Evolutionary conservation across 1,140 invertebrate species (phyloP), one percentile per base, ranked within the genome.

Genomic region (Fopius arisanus): DNA sequence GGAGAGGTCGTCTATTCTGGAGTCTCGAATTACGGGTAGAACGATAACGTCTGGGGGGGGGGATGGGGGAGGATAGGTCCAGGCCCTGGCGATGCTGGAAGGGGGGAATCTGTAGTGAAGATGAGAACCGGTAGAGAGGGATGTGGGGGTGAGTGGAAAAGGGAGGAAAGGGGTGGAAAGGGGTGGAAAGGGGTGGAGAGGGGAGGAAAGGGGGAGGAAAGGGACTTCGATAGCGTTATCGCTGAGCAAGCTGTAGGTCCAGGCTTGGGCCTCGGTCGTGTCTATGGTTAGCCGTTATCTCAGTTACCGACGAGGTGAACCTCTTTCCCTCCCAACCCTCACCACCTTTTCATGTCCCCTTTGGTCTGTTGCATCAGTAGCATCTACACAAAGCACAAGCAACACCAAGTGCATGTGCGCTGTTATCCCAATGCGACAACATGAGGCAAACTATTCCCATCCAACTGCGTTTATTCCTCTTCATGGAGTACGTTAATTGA

Each of bases 271-370:
- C 29, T 37, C 33, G 33, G 9, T 16, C 68, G 29, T 33, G 67
- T 70, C 51, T 72, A 72, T 63, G 70, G 59, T 59, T 48, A 63
- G 54, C 37, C 62, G 70, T 72, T 72, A 72, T 72, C 70, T 72
- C 40, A 72, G 41, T 54, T 70, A 31, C 48, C 19, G 69, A 51
- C 41, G 19, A 63, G 48, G 48, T 21, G 14, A n/a, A 26, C 66
- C 29, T 70, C 68, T 59, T 48, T 48, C 14, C 2, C 48, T n/a
- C 28, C 48, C 26, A 43, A 19, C 43, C 43, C 43, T 4, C 43
- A n/a, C 43, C 43, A n/a, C 43, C 43, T 19, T 37, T 37, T 37
- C 33, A 37, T 37, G 33, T 37, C 33, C 33, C 33, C 33, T 37
- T 37, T 37, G 33, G 33, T 37, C 33, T 37, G 33, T 37, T 37